Percentiles rank a stretch among this genome's conserved stretches.
Evolutionary conservation across 2,797 vertebrate species (phyloP).

Genomic region (Peromyscus nudipes): DNA sequence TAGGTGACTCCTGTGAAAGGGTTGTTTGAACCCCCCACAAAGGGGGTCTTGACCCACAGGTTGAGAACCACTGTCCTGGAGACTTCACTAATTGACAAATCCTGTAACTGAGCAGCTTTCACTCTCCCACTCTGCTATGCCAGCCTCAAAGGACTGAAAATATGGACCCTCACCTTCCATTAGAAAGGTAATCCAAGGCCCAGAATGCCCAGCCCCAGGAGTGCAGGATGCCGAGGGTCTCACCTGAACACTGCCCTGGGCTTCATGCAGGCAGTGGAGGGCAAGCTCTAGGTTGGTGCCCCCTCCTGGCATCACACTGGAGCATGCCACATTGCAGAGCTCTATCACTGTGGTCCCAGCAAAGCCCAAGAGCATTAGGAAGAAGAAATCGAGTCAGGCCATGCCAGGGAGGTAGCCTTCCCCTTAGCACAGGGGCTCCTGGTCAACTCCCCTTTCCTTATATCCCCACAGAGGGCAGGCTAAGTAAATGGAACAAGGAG

Average conservation of each 20-base stretch:
- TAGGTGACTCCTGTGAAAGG: not conserved
- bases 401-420: not conserved
- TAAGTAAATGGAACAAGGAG: not conserved
- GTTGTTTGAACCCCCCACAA: not conserved
- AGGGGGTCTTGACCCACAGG: not conserved
- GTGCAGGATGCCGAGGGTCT: constrained; percentile 21
- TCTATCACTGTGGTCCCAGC: constrained; percentile 83
- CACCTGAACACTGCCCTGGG: constrained; percentile 88
- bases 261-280: constrained; percentile 90
- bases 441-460: not conserved
- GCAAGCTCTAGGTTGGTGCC: constrained; percentile 90
- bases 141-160: not conserved
- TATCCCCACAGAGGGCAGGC: not conserved
- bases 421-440: not conserved
- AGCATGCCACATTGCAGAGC: constrained; percentile 89
- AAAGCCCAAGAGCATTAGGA: not conserved
- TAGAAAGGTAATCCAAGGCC: not conserved
- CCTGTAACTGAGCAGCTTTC: not conserved
- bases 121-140: no score
- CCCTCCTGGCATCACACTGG: constrained; percentile 90
- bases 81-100: not conserved
- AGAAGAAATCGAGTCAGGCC: constrained; percentile 34
- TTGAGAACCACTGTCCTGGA: not conserved
- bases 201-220: not conserved
- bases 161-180: not conserved